Conservation (phyloP, 2,888 invertebrate species). For the Arrhopalites spinosus region DNA sequence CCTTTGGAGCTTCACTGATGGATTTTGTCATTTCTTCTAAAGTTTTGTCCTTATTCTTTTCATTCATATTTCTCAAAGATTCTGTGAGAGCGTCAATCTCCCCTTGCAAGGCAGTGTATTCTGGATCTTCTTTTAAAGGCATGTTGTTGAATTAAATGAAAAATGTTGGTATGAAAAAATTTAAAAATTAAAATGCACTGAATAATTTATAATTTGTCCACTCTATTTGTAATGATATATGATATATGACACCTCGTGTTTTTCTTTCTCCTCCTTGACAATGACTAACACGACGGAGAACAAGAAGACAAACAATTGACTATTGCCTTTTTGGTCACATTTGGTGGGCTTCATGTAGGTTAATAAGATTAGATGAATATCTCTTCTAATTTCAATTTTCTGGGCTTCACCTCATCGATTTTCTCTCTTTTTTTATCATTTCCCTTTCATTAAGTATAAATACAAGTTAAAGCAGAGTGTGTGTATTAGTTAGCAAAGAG, state of each 20-base stretch:
- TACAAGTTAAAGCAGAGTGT: neutral
- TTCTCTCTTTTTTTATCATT: neutral
- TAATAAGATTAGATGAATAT: slow-evolving; percentile 26
- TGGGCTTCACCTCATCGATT: neutral
- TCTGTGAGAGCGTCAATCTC: slow-evolving; percentile 80
- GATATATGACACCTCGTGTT: neutral
- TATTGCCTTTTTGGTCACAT: neutral
- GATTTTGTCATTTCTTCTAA: slow-evolving; percentile 73
- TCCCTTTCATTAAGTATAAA: neutral
- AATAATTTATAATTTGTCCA: too few species aligned
- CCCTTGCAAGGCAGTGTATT: slow-evolving; percentile 75
- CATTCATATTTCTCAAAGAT: slow-evolving; percentile 75
- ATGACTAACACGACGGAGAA: neutral
- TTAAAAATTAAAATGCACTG: too few species aligned
- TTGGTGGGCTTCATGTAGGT: slow-evolving; percentile 14
- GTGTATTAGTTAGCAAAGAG: neutral
- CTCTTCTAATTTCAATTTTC: slow-evolving; percentile 18
- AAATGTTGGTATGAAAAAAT: too few species aligned
- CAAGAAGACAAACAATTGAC: neutral
- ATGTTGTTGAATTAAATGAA: too few species aligned
- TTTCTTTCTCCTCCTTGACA: neutral
- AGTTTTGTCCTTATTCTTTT: slow-evolving; percentile 75
- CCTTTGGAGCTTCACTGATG: slow-evolving; percentile 71
- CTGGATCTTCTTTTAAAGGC: slow-evolving; percentile 76
- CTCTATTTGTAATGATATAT: neutral